phyloP scores from a whole-genome alignment of 2,113 vertebrate species.

The Pipa parva region DNA sequence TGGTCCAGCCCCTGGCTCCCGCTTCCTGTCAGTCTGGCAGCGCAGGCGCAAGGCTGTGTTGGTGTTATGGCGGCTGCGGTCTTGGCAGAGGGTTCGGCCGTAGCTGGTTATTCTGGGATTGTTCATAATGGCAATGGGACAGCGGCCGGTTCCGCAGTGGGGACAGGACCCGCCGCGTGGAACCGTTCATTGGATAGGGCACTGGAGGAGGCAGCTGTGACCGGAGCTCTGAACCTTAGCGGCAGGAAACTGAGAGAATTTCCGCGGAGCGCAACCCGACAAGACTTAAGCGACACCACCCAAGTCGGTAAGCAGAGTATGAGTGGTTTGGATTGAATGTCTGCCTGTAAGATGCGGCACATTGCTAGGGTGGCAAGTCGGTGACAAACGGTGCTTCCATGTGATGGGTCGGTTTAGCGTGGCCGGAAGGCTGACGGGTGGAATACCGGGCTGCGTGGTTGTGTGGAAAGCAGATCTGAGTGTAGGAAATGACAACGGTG shows the following conservation, averaged over 20 bases:
- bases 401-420: too few species aligned
- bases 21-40: conserved; percentile 10
- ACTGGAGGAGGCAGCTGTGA: conserved; percentile 86
- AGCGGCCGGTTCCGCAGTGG: conserved; percentile 46
- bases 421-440: too few species aligned
- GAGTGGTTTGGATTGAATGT: not conserved
- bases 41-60: conserved; percentile 49
- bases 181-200: conserved; percentile 89
- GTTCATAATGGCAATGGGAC: conserved; percentile 42
- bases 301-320: conserved; percentile 74
- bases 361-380: too few species aligned
- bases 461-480: too few species aligned
- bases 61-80: conserved; percentile 86
- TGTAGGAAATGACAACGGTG: too few species aligned
- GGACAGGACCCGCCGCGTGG: conserved; percentile 74
- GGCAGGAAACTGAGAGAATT: conserved; percentile 98
- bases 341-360: too few species aligned
- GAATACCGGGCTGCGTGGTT: too few species aligned
- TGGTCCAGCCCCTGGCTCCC: conserved; percentile 28
- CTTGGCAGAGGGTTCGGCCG: conserved; percentile 62
- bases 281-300: conserved; percentile 94
- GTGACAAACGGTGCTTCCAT: too few species aligned
- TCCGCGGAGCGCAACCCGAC: conserved; percentile 84
- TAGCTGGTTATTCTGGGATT: conserved; percentile 28
- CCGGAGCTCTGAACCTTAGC: conserved; percentile 85